Conservation (phyloP, 2,113 vertebrate species). For the Todiramphus saurophagus region DNA sequence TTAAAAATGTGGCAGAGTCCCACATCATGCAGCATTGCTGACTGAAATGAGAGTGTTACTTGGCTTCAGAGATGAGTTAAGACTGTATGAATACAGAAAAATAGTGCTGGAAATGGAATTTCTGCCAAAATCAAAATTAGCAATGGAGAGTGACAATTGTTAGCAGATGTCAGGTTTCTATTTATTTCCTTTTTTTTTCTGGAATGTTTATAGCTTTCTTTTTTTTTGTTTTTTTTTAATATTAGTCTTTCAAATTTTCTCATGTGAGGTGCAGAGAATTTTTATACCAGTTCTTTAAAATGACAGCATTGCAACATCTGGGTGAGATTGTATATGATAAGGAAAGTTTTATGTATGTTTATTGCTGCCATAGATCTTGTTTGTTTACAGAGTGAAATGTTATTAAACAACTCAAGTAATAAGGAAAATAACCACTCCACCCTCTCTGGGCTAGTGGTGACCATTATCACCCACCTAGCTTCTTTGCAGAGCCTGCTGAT, state of each 20-base stretch:
- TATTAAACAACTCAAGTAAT: neutral
- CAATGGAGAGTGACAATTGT: neutral
- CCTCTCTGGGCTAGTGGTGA: neutral
- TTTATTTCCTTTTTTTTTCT: slow-evolving; percentile 18
- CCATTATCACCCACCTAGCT: neutral
- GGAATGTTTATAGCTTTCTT: neutral
- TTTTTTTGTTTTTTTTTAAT: neutral
- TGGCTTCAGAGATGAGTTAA: neutral
- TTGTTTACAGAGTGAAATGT: neutral
- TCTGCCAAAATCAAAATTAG: slow-evolving; percentile 28
- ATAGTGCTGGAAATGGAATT: neutral
- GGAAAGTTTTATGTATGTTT: neutral
- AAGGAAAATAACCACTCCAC: neutral
- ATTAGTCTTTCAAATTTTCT: neutral
- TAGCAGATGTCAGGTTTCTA: slow-evolving; percentile 19
- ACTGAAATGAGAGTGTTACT: neutral
- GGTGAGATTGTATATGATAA: neutral
- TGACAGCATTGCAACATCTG: neutral
- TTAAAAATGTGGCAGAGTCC: neutral
- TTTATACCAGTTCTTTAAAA: neutral
- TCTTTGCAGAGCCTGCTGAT: neutral
- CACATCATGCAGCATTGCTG: neutral
- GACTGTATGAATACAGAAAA: neutral
- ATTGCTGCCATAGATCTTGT: neutral
- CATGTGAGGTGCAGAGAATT: neutral